Conservation (phyloP, 2,888 invertebrate species). For the Ecliptopera silaceata region DNA sequence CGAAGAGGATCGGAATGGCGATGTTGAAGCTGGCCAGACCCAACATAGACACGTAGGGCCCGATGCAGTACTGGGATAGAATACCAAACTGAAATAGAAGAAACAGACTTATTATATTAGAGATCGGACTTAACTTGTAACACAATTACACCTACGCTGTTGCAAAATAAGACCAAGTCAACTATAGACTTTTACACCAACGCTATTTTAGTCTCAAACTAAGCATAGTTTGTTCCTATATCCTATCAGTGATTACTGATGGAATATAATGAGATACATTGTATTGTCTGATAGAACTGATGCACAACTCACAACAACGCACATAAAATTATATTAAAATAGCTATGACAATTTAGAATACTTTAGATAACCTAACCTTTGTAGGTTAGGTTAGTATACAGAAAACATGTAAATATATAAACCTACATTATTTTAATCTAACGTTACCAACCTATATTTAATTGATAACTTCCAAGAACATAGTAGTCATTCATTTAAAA, state of each 20-base stretch:
- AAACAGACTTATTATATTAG: constrained; percentile 13
- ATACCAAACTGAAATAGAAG: constrained; percentile 79
- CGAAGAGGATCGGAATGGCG: constrained; percentile 80
- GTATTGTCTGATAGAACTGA: constrained; percentile 2
- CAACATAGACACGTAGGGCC: constrained; percentile 82
- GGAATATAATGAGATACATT: constrained; percentile 1
- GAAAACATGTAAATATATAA: not conserved
- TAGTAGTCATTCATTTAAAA: constrained; percentile 5
- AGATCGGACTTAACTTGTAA: not conserved
- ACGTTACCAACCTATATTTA: constrained; percentile 10
- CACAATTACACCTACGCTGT: not conserved
- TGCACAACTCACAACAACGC: too few relatives aligned
- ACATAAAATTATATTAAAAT: too few relatives aligned
- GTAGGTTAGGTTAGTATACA: too few relatives aligned
- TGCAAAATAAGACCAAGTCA: not conserved
- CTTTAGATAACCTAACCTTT: not conserved
- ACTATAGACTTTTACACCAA: too few relatives aligned
- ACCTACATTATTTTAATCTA: not conserved
- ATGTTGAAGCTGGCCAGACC: constrained; percentile 81
- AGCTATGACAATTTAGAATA: not conserved
- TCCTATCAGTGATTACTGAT: too few relatives aligned
- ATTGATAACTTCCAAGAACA: not conserved
- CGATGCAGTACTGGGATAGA: constrained; percentile 83
- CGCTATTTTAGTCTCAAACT: too few relatives aligned
- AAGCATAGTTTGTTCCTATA: too few relatives aligned